Evolutionary conservation across 2,888 invertebrate genomes (phyloP).

Genomic region (Agrotis clavis): DNA sequence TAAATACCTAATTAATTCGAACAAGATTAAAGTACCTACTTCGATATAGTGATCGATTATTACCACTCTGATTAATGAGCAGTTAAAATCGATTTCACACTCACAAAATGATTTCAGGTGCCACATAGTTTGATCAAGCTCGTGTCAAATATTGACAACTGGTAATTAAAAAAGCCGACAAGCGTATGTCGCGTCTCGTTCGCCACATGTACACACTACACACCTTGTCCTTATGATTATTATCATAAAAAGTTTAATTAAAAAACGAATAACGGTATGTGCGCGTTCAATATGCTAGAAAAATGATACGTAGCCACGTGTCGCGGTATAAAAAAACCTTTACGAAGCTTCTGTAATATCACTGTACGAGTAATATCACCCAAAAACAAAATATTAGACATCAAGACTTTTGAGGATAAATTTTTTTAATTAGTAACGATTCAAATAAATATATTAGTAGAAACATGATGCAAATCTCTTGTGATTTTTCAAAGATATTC

Average conservation of each 20-base stretch:
- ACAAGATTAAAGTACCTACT: constrained; percentile 5
- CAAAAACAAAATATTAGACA: too few species aligned
- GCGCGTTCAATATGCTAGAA: constrained; percentile 74
- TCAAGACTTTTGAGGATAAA: too few species aligned
- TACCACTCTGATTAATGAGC: constrained; percentile 19
- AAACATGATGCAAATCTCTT: too few species aligned
- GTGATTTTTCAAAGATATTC: not conserved
- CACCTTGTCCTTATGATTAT: constrained; percentile 53
- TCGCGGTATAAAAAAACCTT: constrained; percentile 47
- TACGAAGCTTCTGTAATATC: constrained; percentile 23
- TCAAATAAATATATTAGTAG: too few species aligned
- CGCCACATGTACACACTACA: constrained; percentile 60
- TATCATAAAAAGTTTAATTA: constrained; percentile 52
- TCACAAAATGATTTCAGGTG: constrained; percentile 23
- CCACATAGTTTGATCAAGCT: constrained; percentile 31
- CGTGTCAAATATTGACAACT: constrained; percentile 59
- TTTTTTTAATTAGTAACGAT: too few species aligned
- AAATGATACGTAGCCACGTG: constrained; percentile 73
- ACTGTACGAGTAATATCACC: too few species aligned
- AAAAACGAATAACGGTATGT: constrained; percentile 62
- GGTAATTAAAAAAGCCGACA: constrained; percentile 62
- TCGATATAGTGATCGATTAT: constrained; percentile 10
- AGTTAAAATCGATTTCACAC: constrained; percentile 36
- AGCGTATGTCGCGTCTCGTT: constrained; percentile 60
- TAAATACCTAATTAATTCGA: not conserved